Evolutionary conservation across 53 echinoderm and acorn worm species (phyloP).

Genomic region (Arbacia lixula): DNA sequence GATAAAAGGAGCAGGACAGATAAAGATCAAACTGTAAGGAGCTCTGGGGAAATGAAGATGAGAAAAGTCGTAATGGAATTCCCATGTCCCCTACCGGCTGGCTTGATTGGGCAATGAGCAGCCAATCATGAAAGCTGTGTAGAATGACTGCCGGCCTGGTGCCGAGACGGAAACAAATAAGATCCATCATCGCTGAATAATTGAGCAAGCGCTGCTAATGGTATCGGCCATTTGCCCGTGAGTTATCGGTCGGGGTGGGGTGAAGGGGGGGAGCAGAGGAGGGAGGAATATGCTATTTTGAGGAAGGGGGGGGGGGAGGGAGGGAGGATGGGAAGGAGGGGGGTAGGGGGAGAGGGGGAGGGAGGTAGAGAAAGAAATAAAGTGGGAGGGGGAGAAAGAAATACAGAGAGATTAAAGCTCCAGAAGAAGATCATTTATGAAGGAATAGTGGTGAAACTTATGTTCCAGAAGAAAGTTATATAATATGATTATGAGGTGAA

Average conservation of each 20-base stretch:
- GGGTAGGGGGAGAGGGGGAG: neutral
- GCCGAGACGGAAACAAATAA: constrained; percentile 47
- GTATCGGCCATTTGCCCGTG: constrained; percentile 39
- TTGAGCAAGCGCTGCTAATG: constrained; percentile 47
- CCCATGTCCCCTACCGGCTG: constrained; percentile 16
- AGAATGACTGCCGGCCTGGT: constrained; percentile 34
- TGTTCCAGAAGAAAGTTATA: too few species aligned
- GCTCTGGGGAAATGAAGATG: constrained; percentile 12
- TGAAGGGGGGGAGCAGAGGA: neutral
- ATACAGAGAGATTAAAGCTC: neutral
- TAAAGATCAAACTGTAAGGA: too few species aligned
- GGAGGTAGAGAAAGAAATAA: neutral
- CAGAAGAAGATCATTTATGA: too few species aligned
- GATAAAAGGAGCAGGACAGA: constrained; percentile 12
- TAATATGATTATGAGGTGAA: too few species aligned
- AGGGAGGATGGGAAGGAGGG: neutral
- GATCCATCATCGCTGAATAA: constrained; percentile 40
- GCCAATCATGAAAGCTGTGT: constrained; percentile 41
- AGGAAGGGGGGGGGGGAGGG: neutral
- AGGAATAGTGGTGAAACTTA: too few species aligned
- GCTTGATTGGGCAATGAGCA: constrained; percentile 44
- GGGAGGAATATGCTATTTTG: neutral
- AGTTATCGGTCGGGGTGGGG: neutral
- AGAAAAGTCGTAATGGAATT: constrained; percentile 35
- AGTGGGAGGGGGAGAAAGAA: neutral